phyloP scores from a whole-genome alignment of 2,888 invertebrate genomes.

The Platynereis dumerilii region DNA sequence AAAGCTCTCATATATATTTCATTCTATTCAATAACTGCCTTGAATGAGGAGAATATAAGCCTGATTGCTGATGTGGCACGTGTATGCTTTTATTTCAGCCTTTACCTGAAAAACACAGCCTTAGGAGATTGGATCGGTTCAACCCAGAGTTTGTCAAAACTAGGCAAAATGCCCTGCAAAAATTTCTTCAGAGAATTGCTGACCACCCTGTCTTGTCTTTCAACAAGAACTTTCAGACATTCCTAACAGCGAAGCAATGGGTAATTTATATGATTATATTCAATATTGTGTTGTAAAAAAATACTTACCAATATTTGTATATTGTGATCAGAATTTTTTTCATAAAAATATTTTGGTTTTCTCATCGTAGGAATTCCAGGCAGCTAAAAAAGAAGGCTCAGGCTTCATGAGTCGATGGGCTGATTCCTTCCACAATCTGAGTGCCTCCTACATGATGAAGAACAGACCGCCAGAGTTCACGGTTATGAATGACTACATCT shows the following conservation, averaged over 20 bases:
- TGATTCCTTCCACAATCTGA: conserved; percentile 69
- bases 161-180: conserved; percentile 72
- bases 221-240: conserved; percentile 71
- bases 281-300: not conserved
- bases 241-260: conserved; percentile 72
- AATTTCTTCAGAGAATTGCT: conserved; percentile 72
- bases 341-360: conserved; percentile 14
- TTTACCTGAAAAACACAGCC: conserved; percentile 74
- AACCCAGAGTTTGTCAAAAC: conserved; percentile 75
- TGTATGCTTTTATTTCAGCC: conserved; percentile 67
- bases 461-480: conserved; percentile 72
- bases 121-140: conserved; percentile 74
- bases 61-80: no score
- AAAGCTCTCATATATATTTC: not conserved
- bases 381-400: conserved; percentile 70
- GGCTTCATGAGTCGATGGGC: conserved; percentile 69
- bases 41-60: not conserved
- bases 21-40: not conserved
- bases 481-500: conserved; percentile 71
- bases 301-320: not conserved
- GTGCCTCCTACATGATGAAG: conserved; percentile 68
- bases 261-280: conserved; percentile 50
- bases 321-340: not conserved
- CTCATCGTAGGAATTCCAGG: conserved; percentile 69
- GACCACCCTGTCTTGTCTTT: conserved; percentile 75